phyloP scores from a whole-genome alignment of 2,113 vertebrate species.

The Leucoraja erinaceus region DNA sequence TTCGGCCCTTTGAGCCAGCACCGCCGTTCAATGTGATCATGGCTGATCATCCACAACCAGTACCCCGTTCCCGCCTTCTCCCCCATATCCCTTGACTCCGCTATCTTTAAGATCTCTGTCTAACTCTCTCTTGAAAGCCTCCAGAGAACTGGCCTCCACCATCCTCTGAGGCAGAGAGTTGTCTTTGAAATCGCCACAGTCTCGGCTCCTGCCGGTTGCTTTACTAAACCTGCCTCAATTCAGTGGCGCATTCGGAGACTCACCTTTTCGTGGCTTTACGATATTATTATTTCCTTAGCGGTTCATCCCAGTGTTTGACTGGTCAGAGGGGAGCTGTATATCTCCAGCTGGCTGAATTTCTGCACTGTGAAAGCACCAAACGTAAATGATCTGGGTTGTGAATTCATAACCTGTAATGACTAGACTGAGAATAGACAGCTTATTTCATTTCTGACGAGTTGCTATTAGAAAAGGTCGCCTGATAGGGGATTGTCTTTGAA shows the following conservation, averaged over 20 bases:
- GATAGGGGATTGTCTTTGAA: slow-evolving; percentile 6
- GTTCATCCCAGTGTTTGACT: background rate
- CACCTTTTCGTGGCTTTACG: background rate
- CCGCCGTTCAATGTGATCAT: no score
- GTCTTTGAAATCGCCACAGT: background rate
- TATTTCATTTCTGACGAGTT: background rate
- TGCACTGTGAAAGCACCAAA: background rate
- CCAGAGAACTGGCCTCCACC: no score
- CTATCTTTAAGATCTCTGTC: no score
- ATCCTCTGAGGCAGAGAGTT: no score
- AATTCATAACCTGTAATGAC: background rate
- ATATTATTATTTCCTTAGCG: background rate
- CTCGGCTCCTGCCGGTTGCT: background rate
- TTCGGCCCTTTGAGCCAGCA: no score
- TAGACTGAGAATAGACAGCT: slow-evolving; percentile 3
- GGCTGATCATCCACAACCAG: no score
- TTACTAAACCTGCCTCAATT: background rate
- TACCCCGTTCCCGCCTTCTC: no score
- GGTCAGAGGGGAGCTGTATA: background rate
- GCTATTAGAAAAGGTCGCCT: background rate
- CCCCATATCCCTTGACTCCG: no score
- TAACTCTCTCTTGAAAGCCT: no score
- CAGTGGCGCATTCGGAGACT: background rate
- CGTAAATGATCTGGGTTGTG: background rate
- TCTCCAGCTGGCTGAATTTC: background rate